A percentile compares a stretch with the other conserved stretches of the same genome.
phyloP scores from a whole-genome alignment of 1,140 invertebrate genomes.

The Nebria ingens region DNA sequence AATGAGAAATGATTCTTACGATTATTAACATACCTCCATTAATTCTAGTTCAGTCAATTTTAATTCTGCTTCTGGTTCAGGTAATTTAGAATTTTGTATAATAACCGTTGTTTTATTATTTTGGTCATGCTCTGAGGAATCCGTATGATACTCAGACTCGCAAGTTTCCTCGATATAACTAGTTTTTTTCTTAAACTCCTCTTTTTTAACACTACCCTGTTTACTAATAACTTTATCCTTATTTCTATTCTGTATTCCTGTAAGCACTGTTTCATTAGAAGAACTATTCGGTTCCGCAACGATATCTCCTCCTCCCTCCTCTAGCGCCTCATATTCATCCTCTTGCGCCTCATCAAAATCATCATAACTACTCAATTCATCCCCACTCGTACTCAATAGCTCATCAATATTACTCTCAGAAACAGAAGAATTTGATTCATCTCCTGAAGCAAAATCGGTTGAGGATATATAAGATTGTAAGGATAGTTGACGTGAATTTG shows the following conservation, averaged over 20 bases:
- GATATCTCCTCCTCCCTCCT: constrained; percentile 30
- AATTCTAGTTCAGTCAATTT: constrained; percentile 41
- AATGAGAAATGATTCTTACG: not conserved
- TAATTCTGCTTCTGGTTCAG: constrained; percentile 29
- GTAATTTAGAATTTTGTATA: constrained; percentile 16
- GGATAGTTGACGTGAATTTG: not conserved
- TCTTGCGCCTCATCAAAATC: constrained; percentile 26
- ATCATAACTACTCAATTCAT: constrained; percentile 23
- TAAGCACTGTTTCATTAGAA: not conserved
- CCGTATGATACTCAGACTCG: constrained; percentile 17
- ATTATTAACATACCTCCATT: constrained; percentile 19
- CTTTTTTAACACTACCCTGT: constrained; percentile 4
- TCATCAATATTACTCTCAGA: constrained; percentile 35
- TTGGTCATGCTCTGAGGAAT: constrained; percentile 23
- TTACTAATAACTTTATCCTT: no score
- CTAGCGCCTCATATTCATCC: constrained; percentile 40
- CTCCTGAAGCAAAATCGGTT: constrained; percentile 30
- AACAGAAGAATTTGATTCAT: constrained; percentile 38
- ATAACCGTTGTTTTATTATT: constrained; percentile 17
- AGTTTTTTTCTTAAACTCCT: constrained; percentile 13
- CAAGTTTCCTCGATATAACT: constrained; percentile 28
- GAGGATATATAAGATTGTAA: not conserved
- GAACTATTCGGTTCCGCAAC: constrained; percentile 18
- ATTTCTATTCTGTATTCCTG: no score
- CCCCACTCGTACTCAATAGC: constrained; percentile 23